These are phyloP conservation scores for Aethina tumida DNA, from an alignment of 1,140 invertebrate species.

Conservation along the genomic window DNA sequence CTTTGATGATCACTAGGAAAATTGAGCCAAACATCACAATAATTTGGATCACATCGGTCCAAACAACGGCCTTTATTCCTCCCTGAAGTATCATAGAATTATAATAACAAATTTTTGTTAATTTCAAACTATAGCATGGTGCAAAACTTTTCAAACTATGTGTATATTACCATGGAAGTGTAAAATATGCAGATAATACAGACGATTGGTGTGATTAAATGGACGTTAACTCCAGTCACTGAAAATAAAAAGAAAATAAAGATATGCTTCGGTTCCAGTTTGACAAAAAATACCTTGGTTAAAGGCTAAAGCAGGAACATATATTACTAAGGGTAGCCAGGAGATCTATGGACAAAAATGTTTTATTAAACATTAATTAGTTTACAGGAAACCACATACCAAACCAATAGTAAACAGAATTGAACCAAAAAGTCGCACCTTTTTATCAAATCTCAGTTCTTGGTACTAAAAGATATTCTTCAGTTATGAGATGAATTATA, in stretches of 20 bases:
- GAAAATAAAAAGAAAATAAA: constrained; percentile 24
- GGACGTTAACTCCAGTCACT: constrained; percentile 81
- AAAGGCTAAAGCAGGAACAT: constrained; percentile 62
- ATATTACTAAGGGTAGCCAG: constrained; percentile 62
- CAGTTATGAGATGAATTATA: constrained; percentile 14
- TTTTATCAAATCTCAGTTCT: constrained; percentile 62
- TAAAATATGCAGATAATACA: constrained; percentile 88
- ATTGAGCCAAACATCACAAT: constrained; percentile 77
- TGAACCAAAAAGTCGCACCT: constrained; percentile 62
- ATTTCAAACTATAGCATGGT: neutral
- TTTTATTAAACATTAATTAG: neutral
- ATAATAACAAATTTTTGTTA: constrained; percentile 6
- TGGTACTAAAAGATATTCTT: constrained; percentile 54
- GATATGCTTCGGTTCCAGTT: constrained; percentile 3
- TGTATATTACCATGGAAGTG: constrained; percentile 66
- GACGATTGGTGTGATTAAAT: constrained; percentile 71
- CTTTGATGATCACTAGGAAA: constrained; percentile 68
- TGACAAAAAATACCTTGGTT: constrained; percentile 51
- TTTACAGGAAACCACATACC: constrained; percentile 40
- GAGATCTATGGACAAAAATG: constrained; percentile 45
- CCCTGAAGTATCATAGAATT: constrained; percentile 50
- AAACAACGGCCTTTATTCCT: constrained; percentile 85
- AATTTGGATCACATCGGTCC: constrained; percentile 87
- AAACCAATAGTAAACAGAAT: constrained; percentile 58
- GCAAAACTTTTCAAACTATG: neutral